A percentile compares a stretch with the other conserved stretches of the same genome.
These are phyloP conservation scores for Azemiops feae DNA, from an alignment of 2,113 vertebrate species.

Conservation along the genomic window DNA sequence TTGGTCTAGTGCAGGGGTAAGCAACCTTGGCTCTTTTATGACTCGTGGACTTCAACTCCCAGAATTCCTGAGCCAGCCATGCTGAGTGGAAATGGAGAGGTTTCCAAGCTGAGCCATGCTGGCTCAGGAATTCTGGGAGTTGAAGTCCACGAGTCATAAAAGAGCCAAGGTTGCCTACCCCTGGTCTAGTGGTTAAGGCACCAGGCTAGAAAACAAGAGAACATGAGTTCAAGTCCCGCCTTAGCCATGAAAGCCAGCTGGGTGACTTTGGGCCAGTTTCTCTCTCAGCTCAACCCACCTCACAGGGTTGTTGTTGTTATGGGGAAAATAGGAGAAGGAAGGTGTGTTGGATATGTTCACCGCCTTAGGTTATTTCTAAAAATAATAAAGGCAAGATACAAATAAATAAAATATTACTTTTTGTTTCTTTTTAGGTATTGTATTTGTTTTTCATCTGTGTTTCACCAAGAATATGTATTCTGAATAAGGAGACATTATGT, in stretches of 20 bases:
- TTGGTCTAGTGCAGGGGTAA: too few relatives aligned
- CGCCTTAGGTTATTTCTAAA: neutral
- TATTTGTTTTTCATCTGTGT: neutral
- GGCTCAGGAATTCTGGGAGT: too few relatives aligned
- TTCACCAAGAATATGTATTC: neutral
- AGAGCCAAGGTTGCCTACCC: too few relatives aligned
- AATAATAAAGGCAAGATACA: neutral
- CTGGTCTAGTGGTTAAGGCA: neutral
- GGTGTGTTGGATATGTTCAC: neutral
- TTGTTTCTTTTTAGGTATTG: neutral
- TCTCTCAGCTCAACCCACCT: neutral
- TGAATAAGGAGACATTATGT: neutral
- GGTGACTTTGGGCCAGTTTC: neutral
- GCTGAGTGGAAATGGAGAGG: too few relatives aligned
- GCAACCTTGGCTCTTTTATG: too few relatives aligned
- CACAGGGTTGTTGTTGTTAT: neutral
- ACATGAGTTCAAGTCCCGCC: neutral
- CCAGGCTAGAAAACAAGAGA: neutral
- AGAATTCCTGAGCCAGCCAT: too few relatives aligned
- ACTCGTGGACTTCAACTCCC: too few relatives aligned
- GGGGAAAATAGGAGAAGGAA: neutral
- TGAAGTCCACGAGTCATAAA: too few relatives aligned
- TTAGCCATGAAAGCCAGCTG: neutral
- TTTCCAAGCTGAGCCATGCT: too few relatives aligned
- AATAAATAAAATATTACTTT: neutral